phyloP scores from a whole-genome alignment of 1,140 invertebrate genomes.

The Luehdorfia chinensis region DNA sequence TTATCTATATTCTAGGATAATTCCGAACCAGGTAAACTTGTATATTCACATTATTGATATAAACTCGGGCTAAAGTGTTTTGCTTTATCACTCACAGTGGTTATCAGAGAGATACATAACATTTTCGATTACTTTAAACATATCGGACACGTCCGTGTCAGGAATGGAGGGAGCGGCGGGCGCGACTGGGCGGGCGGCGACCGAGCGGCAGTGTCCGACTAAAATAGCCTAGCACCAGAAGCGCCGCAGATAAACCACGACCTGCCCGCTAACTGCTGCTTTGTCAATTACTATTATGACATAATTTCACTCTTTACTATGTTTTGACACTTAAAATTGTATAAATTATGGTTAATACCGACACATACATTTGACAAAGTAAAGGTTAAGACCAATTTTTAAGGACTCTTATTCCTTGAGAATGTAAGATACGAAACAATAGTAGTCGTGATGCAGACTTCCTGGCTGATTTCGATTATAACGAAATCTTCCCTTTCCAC shows the following conservation, averaged over 20 bases:
- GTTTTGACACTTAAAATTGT: background rate
- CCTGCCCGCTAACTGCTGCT: constrained; percentile 41
- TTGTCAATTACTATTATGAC: constrained; percentile 46
- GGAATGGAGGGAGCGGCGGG: constrained; percentile 15
- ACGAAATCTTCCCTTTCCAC: too few species aligned
- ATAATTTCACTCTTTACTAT: constrained; percentile 24
- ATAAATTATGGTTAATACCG: background rate
- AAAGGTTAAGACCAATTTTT: background rate
- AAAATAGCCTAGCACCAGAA: constrained; percentile 71
- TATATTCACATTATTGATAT: too few species aligned
- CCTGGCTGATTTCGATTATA: too few species aligned
- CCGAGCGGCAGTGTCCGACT: constrained; percentile 33
- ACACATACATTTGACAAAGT: background rate
- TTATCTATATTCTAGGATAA: too few species aligned
- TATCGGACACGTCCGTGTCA: background rate
- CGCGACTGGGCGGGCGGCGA: constrained; percentile 45
- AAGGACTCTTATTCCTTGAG: too few species aligned
- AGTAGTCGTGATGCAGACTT: too few species aligned
- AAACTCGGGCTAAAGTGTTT: too few species aligned
- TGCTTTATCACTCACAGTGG: background rate
- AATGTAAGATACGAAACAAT: too few species aligned
- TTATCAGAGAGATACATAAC: background rate
- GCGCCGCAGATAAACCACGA: constrained; percentile 40
- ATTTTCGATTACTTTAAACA: constrained; percentile 4
- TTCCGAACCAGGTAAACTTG: too few species aligned